phyloP scores from a whole-genome alignment of 2,113 vertebrate genomes.

The Stomatorhinus ivindoensis region DNA sequence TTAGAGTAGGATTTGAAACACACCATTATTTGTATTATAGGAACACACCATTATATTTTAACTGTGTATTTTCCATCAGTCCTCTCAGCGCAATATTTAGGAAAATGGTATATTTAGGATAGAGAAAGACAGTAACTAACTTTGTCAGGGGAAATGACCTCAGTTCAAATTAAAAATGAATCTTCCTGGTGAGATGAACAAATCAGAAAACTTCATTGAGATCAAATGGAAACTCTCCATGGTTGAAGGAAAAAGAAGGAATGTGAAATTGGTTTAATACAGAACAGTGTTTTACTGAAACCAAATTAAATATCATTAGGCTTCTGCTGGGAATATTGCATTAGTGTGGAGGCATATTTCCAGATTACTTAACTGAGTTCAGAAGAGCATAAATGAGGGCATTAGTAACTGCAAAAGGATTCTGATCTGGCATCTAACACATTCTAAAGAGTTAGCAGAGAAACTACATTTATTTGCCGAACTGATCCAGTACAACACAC shows the following conservation, averaged over 20 bases:
- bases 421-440: neutral
- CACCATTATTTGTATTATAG: neutral
- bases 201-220: neutral
- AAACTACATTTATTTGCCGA: neutral
- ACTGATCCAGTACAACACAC: neutral
- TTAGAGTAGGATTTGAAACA: neutral
- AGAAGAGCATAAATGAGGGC: neutral
- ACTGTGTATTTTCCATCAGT: neutral
- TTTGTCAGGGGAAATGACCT: neutral
- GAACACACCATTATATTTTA: neutral
- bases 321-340: neutral
- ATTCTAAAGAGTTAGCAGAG: neutral
- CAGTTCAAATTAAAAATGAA: neutral
- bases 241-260: neutral
- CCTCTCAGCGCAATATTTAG: neutral
- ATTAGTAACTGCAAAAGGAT: neutral
- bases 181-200: neutral
- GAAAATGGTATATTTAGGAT: neutral
- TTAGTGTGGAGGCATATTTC: neutral
- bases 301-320: neutral
- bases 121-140: neutral
- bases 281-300: neutral
- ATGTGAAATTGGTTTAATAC: neutral
- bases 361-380: neutral
- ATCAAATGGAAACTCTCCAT: neutral